A percentile compares a stretch with the other conserved stretches of the same genome.
Conservation (phyloP, 2,888 invertebrate genomes). For the Ptychoptera contaminata region DNA sequence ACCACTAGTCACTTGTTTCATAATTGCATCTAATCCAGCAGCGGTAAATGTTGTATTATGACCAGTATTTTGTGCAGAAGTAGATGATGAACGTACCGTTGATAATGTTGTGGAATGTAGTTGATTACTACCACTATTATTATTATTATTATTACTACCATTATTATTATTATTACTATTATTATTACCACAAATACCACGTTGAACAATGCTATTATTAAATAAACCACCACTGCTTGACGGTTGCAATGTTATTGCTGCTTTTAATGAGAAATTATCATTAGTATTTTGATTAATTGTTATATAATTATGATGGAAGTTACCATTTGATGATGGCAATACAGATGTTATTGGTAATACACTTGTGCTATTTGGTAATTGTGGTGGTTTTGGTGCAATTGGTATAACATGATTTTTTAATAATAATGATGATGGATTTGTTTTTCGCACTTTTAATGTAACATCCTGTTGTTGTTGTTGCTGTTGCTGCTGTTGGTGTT, state of each 20-base stretch:
- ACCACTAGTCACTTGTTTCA: too few relatives aligned
- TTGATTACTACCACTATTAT: neutral
- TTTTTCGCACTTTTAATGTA: neutral
- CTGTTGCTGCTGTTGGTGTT: slow-evolving; percentile 8
- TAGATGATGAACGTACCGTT: neutral
- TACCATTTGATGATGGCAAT: neutral
- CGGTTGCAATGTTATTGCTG: neutral
- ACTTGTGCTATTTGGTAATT: slow-evolving; percentile 5
- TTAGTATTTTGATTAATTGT: too few relatives aligned
- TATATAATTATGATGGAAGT: too few relatives aligned
- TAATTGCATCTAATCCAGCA: too few relatives aligned
- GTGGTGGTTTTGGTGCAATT: slow-evolving; percentile 2
- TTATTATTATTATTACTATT: too few relatives aligned
- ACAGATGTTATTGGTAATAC: slow-evolving; percentile 3
- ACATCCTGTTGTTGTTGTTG: slow-evolving; percentile 1
- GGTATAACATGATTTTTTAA: neutral
- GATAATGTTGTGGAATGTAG: neutral
- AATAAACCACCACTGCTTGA: neutral
- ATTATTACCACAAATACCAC: too few relatives aligned
- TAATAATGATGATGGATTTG: slow-evolving; percentile 6
- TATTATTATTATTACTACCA: too few relatives aligned
- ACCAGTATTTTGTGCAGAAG: too few relatives aligned
- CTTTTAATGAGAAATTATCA: neutral
- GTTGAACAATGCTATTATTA: too few relatives aligned
- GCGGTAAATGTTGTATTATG: too few relatives aligned